Evolutionary conservation across 2,797 vertebrate species (phyloP), one percentile per base, ranked within the genome.

Genomic region (Channa striata): DNA sequence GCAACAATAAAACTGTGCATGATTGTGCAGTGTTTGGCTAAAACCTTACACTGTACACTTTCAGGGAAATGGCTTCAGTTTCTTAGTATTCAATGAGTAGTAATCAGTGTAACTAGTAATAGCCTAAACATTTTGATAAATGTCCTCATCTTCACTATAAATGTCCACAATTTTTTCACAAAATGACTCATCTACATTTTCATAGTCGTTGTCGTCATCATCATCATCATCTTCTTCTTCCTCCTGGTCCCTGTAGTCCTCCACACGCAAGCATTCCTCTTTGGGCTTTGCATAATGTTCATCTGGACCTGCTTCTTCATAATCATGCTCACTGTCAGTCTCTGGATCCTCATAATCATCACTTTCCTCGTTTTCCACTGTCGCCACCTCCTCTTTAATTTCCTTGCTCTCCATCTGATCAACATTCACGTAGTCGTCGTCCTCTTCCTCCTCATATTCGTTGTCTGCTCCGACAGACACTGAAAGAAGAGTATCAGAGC

Each of bases 161-260:
- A 25, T 50, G 10, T 19, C 34, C 16, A 51, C 2, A 30, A 1
- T 2, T 23, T 12, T 0, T 49, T 50, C 21, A 11, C 0, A 6
- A 16, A 5, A 8, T 20, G 11, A 2, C 21, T 17, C 0, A 2
- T 6, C 25, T 9, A 59, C 25, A 68, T 72, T 65, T 14, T 16
- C 43, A 43, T 74, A 75, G 33, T 25, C 25, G 23, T 47, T 12
- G 11, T 69, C 47, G 34, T 61, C 25, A 34, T 64, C 36, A 42
- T 47, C 52, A 30, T 10, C 17, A 51, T 43, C 42, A 50, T 60
- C 14, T 6, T 17, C 40, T 42, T 42, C 40, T 42, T 16, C 40
- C 40, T 42, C 16, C 16, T 16, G 14, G 40, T 42, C 40, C 10
- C 12, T 20, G 53, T 33, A 8, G 2, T 12, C 17, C 7, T 75